A percentile compares a stretch with the other conserved stretches of the same genome.
phyloP scores from a whole-genome alignment of 2,113 vertebrate genomes.

The Phainopepla nitens region DNA sequence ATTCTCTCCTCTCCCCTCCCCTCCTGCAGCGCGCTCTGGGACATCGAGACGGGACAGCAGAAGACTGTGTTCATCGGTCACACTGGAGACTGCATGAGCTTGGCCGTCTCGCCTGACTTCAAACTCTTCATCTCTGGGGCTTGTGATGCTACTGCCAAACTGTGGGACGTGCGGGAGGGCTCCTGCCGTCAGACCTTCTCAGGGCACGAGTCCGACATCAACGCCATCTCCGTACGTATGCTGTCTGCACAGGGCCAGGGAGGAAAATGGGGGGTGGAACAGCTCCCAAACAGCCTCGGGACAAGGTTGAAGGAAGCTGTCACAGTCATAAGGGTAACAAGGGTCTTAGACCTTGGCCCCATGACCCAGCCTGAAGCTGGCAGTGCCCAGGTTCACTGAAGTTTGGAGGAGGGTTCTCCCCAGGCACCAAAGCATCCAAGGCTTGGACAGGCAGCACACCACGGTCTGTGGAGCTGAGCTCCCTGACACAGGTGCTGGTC shows the following conservation, averaged over 20 bases:
- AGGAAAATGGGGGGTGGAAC: no score
- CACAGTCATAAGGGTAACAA: background rate
- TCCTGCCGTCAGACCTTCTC: constrained; percentile 91
- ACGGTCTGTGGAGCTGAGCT: background rate
- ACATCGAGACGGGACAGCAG: constrained; percentile 94
- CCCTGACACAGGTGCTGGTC: background rate
- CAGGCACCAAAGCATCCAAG: background rate
- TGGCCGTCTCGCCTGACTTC: constrained; percentile 91
- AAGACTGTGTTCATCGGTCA: constrained; percentile 91
- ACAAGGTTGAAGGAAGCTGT: background rate
- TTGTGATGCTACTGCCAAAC: constrained; percentile 93
- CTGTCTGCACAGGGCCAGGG: background rate
- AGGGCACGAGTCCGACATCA: constrained; percentile 96
- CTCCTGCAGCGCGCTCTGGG: constrained; percentile 85
- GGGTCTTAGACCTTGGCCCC: background rate
- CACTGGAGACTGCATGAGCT: constrained; percentile 95
- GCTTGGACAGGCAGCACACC: background rate
- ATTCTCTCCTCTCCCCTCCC: background rate
- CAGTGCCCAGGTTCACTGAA: background rate
- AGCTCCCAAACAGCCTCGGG: background rate
- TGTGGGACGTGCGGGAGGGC: constrained; percentile 93
- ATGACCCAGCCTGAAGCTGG: background rate
- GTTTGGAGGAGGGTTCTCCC: background rate
- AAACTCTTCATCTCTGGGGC: constrained; percentile 94
- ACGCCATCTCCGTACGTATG: constrained; percentile 86